phyloP scores from a whole-genome alignment of 2,888 invertebrate species.

The Thysanoteuthis rhombus region DNA sequence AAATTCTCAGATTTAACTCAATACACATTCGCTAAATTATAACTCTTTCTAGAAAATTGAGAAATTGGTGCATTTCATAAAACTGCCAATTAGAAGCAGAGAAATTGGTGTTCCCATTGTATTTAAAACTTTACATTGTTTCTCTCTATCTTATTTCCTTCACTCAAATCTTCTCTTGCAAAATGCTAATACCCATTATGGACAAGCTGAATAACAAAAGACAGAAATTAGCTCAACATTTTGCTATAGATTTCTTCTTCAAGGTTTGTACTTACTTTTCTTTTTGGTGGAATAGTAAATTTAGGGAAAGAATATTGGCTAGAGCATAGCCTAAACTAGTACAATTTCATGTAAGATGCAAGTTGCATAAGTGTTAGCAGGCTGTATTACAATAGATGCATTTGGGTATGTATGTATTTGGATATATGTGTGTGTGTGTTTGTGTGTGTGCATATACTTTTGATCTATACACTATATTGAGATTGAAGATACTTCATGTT shows the following conservation, averaged over 20 bases:
- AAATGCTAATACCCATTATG: neutral
- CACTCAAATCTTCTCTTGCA: neutral
- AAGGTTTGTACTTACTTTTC: neutral
- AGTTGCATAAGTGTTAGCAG: too few species aligned
- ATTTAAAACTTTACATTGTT: neutral
- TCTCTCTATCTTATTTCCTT: neutral
- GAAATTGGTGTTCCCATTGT: neutral
- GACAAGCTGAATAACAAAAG: neutral
- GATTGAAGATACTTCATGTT: too few species aligned
- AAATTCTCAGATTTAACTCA: neutral
- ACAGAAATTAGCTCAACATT: neutral
- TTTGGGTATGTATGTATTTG: too few species aligned
- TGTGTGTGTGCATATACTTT: too few species aligned
- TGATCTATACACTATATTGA: too few species aligned
- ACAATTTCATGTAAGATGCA: neutral
- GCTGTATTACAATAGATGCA: too few species aligned
- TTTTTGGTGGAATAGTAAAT: neutral
- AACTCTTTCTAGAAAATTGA: neutral
- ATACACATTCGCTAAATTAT: conserved; percentile 12
- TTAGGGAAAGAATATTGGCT: neutral
- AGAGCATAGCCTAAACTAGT: neutral
- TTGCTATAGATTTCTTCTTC: neutral
- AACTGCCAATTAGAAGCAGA: neutral
- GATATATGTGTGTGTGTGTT: too few species aligned
- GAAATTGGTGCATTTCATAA: neutral